These are phyloP conservation scores for Thomomys bottae DNA, from an alignment of 2,113 vertebrate genomes.

Conservation along the genomic window DNA sequence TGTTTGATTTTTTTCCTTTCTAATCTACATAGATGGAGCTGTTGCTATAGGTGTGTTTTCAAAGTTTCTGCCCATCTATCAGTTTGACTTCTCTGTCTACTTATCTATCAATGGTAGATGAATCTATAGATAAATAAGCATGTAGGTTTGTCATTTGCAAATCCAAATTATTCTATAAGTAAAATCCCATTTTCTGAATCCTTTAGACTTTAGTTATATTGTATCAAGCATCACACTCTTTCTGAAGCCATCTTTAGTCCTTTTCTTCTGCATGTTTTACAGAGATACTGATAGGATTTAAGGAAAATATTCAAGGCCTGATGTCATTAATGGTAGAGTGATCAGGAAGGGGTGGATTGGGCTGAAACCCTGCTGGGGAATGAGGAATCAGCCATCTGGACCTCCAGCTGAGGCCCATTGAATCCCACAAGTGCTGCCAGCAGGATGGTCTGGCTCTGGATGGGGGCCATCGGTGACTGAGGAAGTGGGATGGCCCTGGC, in stretches of 20 bases:
- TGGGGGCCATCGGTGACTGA: constrained; percentile 49
- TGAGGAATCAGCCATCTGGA: constrained; percentile 76
- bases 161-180: neutral
- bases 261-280: neutral
- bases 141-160: neutral
- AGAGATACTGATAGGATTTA: constrained; percentile 53
- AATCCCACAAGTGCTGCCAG: constrained; percentile 76
- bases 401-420: constrained; percentile 76
- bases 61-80: neutral
- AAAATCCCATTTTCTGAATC: neutral
- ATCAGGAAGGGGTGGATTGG: constrained; percentile 75
- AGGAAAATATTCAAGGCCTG: constrained; percentile 48
- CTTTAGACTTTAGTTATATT: neutral
- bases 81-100: neutral
- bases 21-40: neutral
- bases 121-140: neutral
- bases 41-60: neutral
- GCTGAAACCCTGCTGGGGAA: constrained; percentile 57
- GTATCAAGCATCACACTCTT: neutral
- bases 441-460: constrained; percentile 66
- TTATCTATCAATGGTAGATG: neutral
- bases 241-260: constrained; percentile 21
- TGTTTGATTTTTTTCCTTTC: neutral
- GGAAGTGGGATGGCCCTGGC: constrained; percentile 74
- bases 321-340: constrained; percentile 71